Base-by-base conservation (phyloP, 2,888 invertebrate species). In the Spilarctia lutea region DNA sequence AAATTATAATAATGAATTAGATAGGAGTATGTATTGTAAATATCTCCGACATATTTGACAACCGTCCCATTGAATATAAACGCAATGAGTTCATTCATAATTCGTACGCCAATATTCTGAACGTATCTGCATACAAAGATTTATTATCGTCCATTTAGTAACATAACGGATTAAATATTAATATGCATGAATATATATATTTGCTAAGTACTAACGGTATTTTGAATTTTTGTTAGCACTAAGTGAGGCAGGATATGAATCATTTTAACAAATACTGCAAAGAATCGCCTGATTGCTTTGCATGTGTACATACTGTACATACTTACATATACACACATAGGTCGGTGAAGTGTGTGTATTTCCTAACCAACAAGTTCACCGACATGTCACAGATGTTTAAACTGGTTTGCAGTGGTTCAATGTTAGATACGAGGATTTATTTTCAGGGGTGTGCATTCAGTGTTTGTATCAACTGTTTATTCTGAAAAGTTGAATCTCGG, bases 91-190 rank as follows among this genome's bases (percentile, higher is more conserved):
- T 63, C 20, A 71, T 63, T 60, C 52, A 30, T 24, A 70, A 30
- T 65, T 45, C 27, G 71, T 7, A 65, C 20, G 45, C 71, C 33
- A 42, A 56, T 20, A 27, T 27, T 6, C 56, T 18, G 16, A 63
- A 30, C n/a, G n/a, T 42, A 45, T 65, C 20, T 33, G 52, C 27
- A 56, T 39, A 66, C 24, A 66, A 39, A 33, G 52, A 45, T 71
- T 65, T 65, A 65, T 45, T 56, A 24, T 20, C 11, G 45, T 63
- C 63, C 11, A 35, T 65, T 66, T 35, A 33, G n/a, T 33, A 42
- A 8, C 65, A 35, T 71, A 71, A 71, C 65, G 71, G 65, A 65
- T 65, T 71, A 33, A 30, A 66, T n/a, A 39, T 66, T 13, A 66
- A 66, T 66, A 39, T 66, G 65, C 63, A 63, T 63, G 30, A 18